Evolutionary conservation across 2,888 invertebrate species (phyloP), one percentile per base, ranked within the genome.

Genomic region (Scrobipalpa atriplicella): DNA sequence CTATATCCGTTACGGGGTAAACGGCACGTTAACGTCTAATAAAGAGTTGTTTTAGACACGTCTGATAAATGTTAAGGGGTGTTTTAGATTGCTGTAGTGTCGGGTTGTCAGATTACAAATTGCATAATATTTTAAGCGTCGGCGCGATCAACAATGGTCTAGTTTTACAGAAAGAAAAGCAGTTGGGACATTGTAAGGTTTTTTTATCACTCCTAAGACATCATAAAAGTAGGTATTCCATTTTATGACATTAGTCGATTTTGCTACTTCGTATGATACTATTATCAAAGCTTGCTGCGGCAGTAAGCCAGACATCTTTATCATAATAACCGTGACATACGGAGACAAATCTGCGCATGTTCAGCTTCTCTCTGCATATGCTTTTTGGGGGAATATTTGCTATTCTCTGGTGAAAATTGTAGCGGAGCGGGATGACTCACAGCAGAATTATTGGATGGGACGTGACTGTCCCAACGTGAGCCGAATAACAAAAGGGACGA

Each of bases 401-500:
- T 70, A 71, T 69, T 70, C 68, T 67, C 65, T 41, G 64, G 75
- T 82, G 86, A 84, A 87, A 89, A 89, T 85, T 88, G 87, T 84
- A 79, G 79, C 83, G 80, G 76, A 77, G 70, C 70, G 76, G 78
- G 86, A 88, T 89, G 90, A 90, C 84, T 85, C 78, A 76, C 86
- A 89, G 43, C 52, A 63, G 63, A 63, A 86, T 90, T 91, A 90
- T 90, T 90, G 86, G 85, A 81, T 71, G 82, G 74, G 79, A 90
- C 91, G 91, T 91, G 91, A 84, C 85, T 81, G 79, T 69, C 71
- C 69, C 75, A 74, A 64, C 86, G 88, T 83, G 90, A 72, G 72
- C 63, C 69, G 90, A 86, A 90, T 90, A 82, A 85, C 86, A 87
- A 89, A 78, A 74, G 71, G 66, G 71, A 80, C 73, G 83, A 82